Conservation (phyloP, 2,113 vertebrate species). For the Dissostichus mawsoni region DNA sequence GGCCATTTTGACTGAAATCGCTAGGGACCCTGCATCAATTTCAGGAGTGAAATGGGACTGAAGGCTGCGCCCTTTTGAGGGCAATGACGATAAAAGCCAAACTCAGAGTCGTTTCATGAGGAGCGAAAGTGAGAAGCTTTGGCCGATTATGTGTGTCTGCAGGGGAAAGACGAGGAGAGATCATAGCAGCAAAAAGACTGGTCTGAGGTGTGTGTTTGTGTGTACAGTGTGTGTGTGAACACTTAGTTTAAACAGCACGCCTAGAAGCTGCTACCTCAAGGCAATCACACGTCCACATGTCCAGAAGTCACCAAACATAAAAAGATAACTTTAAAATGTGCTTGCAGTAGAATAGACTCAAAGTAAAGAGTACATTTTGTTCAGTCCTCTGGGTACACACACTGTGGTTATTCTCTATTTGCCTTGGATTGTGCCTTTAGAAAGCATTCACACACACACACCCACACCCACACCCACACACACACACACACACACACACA, state of each 20-base stretch:
- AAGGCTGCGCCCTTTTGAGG: slow-evolving; percentile 55
- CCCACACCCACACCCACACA: slow-evolving; percentile 18
- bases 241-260: not conserved
- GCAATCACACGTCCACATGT: slow-evolving; percentile 22
- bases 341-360: slow-evolving; percentile 20
- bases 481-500: slow-evolving; percentile 18
- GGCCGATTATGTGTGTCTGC: slow-evolving; percentile 65
- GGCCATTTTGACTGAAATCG: slow-evolving; percentile 61
- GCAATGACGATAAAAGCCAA: slow-evolving; percentile 66
- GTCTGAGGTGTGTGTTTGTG: not conserved
- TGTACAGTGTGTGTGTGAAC: slow-evolving; percentile 9
- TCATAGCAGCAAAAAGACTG: slow-evolving; percentile 28
- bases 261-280: slow-evolving; percentile 4
- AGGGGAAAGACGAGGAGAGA: slow-evolving; percentile 58
- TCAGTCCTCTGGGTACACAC: slow-evolving; percentile 32
- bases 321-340: slow-evolving; percentile 19
- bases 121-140: slow-evolving; percentile 56
- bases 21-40: slow-evolving; percentile 64
- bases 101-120: slow-evolving; percentile 57
- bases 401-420: slow-evolving; percentile 43
- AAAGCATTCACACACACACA: slow-evolving; percentile 31
- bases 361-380: slow-evolving; percentile 53
- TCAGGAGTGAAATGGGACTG: slow-evolving; percentile 68
- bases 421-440: slow-evolving; percentile 32
- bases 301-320: slow-evolving; percentile 15